A percentile compares a stretch with the other conserved stretches of the same genome.
Conservation (phyloP, 2,113 vertebrate genomes). For the Forbesichthys papilliferus region DNA sequence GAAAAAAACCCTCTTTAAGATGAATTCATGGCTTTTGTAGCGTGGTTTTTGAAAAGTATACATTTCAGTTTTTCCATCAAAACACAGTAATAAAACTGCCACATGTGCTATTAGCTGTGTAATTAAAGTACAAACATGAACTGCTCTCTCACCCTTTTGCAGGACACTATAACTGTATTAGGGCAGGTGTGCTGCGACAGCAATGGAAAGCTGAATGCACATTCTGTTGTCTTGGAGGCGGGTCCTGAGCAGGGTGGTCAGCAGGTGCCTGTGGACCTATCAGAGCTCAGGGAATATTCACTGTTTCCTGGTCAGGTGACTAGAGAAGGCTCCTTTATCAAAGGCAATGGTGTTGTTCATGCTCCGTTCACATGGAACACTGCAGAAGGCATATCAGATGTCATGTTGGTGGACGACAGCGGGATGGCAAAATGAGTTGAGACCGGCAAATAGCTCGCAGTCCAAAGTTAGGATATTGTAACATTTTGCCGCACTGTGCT, state of each 20-base stretch:
- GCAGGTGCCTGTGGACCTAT: slow-evolving; percentile 77
- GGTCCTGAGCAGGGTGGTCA: slow-evolving; percentile 80
- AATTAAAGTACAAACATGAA: not conserved
- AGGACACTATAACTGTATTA: slow-evolving; percentile 83
- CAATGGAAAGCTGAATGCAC: slow-evolving; percentile 87
- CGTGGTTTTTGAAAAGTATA: too few species aligned
- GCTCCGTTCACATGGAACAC: not conserved
- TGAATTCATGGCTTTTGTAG: too few species aligned
- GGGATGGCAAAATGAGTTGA: too few species aligned
- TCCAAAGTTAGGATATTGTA: too few species aligned
- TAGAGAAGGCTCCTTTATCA: slow-evolving; percentile 3
- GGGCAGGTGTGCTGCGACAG: slow-evolving; percentile 88
- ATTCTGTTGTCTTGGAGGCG: slow-evolving; percentile 84
- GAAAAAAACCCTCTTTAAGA: too few species aligned
- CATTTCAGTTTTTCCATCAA: too few species aligned
- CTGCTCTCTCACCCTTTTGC: not conserved
- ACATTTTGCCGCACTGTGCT: too few species aligned
- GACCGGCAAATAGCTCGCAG: too few species aligned
- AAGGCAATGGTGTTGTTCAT: not conserved
- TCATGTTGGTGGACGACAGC: not conserved
- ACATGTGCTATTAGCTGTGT: not conserved
- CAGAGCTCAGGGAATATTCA: slow-evolving; percentile 85
- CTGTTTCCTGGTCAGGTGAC: slow-evolving; percentile 92
- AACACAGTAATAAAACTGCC: too few species aligned
- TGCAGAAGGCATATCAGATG: not conserved